Base-by-base conservation (phyloP, 2,888 invertebrate genomes). In the Andrena praecox region DNA sequence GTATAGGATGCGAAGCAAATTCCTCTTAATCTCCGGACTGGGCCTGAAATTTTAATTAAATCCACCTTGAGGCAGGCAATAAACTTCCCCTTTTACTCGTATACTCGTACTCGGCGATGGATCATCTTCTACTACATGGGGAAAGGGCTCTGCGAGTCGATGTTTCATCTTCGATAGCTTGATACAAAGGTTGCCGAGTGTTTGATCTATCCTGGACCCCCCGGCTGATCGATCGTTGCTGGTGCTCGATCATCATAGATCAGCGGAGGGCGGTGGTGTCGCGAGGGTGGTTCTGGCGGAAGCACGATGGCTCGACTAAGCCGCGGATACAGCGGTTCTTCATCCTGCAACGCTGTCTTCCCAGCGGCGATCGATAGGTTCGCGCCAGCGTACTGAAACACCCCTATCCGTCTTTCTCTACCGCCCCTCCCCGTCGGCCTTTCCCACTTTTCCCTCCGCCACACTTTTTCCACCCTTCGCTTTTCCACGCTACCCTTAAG, bases 341-440 rank as follows among this genome's bases (percentile, higher is more conserved):
- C 87, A 85, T 88, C 82, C 90, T 84, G 85, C 88, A 87, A 90
- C 87, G 85, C 81, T 86, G 82, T 89, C 85, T 82, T 83, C 82
- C 88, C 42, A 78, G 73, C 82, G 50, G 64, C 74, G 86, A 91
- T 92, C 92, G 92, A 92, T 92, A 92, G 83, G 82, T 90, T 86
- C 89, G 92, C 92, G 92, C 90, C 87, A 89, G 92, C 92, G 92
- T 91, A 89, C 85, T 87, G 72, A 80, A 84, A 71, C 80, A 20
- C 70, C 59, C 75, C 31, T 72, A 63, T 77, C 42, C 54, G 81
- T 79, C 82, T 75, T 77, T 50, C 70, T 85, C 72, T 24, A 10
- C 42, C 75, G 72, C 68, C 60, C 69, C 50, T 66, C 67, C 52
- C 68, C 31, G 2, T 33, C 48, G 10, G 7, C 54, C 64, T 63